phyloP scores from a whole-genome alignment of 30 jellyfish, hydroid and myxozoan genomes.

The Haliclystus octoradiatus region DNA sequence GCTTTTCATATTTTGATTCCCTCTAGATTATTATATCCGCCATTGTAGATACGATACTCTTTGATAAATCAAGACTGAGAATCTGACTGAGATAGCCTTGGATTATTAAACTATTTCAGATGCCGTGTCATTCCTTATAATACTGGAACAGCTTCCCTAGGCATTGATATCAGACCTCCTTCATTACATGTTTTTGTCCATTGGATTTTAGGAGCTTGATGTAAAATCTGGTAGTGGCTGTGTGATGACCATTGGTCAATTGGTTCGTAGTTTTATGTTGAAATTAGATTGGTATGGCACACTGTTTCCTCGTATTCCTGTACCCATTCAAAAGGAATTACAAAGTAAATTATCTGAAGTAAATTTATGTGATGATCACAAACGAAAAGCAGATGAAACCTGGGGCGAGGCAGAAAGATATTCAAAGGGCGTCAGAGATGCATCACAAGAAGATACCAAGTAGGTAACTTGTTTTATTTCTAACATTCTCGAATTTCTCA shows the following conservation, averaged over 20 bases:
- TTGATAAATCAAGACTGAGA: too few relatives aligned
- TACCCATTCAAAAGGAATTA: conserved; percentile 75
- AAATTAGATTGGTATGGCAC: conserved; percentile 92
- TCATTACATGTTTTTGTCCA: too few relatives aligned
- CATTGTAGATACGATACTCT: too few relatives aligned
- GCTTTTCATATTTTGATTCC: too few relatives aligned
- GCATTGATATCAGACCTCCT: too few relatives aligned
- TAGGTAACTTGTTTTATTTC: not conserved
- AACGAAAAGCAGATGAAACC: conserved; percentile 63
- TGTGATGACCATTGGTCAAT: conserved; percentile 84
- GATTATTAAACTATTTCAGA: too few relatives aligned
- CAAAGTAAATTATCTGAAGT: conserved; percentile 32
- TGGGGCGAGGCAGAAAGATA: conserved; percentile 55
- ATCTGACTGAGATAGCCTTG: too few relatives aligned
- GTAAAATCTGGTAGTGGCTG: conserved; percentile 81
- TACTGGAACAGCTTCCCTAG: too few relatives aligned
- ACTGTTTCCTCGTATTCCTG: conserved; percentile 90
- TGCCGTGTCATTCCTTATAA: too few relatives aligned
- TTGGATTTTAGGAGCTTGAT: conserved; percentile 45
- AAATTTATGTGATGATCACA: conserved; percentile 71
- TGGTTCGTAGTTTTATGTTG: conserved; percentile 64
- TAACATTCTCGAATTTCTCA: too few relatives aligned
- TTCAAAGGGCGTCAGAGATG: conserved; percentile 20
- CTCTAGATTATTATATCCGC: too few relatives aligned
- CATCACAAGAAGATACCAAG: not conserved